phyloP scores from a whole-genome alignment of 1,140 invertebrate genomes.

The Drosophila pandora region DNA sequence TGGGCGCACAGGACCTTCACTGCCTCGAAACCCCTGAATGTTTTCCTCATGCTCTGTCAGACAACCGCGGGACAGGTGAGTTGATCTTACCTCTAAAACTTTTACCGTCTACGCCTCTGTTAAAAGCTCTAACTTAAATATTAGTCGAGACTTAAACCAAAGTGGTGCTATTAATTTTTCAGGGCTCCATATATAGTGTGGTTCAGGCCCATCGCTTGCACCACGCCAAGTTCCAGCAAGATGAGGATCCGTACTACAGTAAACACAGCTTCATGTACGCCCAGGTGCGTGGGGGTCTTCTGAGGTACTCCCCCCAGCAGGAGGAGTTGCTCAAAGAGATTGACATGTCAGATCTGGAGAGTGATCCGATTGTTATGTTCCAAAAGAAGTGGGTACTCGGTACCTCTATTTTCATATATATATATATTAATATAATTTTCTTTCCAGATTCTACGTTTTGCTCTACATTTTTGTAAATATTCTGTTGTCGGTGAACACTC shows the following conservation, averaged over 20 bases:
- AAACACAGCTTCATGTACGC: conserved; percentile 93
- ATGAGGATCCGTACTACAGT: conserved; percentile 95
- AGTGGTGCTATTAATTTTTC: neutral
- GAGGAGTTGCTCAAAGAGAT: conserved; percentile 88
- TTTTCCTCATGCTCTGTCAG: conserved; percentile 92
- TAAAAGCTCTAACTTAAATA: conserved; percentile 15
- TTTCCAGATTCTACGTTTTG: conserved; percentile 88
- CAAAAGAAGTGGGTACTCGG: conserved; percentile 88
- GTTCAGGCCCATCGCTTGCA: conserved; percentile 94
- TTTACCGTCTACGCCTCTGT: neutral
- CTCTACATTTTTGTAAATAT: conserved; percentile 87
- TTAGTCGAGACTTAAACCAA: conserved; percentile 52
- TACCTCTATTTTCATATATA: neutral
- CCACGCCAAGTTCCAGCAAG: conserved; percentile 94
- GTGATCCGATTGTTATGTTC: conserved; percentile 93
- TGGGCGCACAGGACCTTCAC: conserved; percentile 95
- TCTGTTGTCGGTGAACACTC: conserved; percentile 89
- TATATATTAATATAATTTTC: neutral
- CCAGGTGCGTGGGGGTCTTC: conserved; percentile 89
- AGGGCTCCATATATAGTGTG: conserved; percentile 91
- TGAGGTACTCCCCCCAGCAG: conserved; percentile 89
- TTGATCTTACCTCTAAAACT: conserved; percentile 20
- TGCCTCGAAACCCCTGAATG: conserved; percentile 88
- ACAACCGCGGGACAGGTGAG: conserved; percentile 93
- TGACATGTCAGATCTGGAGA: conserved; percentile 94